Evolutionary conservation across 2,113 vertebrate genomes (phyloP).

Genomic region (Esox niger): DNA sequence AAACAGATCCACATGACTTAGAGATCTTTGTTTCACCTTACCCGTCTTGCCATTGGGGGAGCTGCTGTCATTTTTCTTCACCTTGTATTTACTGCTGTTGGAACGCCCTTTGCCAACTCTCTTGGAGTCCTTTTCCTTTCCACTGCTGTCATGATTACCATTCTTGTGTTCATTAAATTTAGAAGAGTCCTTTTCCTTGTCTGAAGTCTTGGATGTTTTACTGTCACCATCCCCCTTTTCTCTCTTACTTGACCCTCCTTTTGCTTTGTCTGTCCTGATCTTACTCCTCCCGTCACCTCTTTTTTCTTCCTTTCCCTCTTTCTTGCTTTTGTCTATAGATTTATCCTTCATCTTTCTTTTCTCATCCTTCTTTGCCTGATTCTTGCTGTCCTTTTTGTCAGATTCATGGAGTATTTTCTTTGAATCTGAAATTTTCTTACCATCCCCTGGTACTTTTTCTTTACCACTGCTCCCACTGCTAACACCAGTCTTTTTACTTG

Average conservation of each 20-base stretch:
- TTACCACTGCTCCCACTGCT: slow-evolving; percentile 39
- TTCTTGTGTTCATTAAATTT: slow-evolving; percentile 66
- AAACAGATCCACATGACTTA: slow-evolving; percentile 90
- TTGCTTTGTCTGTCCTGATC: slow-evolving; percentile 60
- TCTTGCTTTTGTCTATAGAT: slow-evolving; percentile 53
- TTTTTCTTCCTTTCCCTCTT: slow-evolving; percentile 57
- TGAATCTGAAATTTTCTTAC: not conserved
- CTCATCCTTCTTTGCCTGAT: slow-evolving; percentile 56
- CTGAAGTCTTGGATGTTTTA: slow-evolving; percentile 47
- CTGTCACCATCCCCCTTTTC: slow-evolving; percentile 47
- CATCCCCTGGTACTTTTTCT: slow-evolving; percentile 40
- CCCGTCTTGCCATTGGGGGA: slow-evolving; percentile 27
- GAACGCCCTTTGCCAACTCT: slow-evolving; percentile 23
- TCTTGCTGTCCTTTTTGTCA: slow-evolving; percentile 68
- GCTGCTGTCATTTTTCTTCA: slow-evolving; percentile 46
- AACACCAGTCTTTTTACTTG: slow-evolving; percentile 48
- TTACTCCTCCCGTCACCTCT: slow-evolving; percentile 54
- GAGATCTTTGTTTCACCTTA: slow-evolving; percentile 63
- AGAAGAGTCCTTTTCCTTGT: slow-evolving; percentile 62
- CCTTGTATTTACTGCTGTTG: slow-evolving; percentile 53
- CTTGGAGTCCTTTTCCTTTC: slow-evolving; percentile 59
- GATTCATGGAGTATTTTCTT: slow-evolving; percentile 66
- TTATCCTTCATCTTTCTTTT: slow-evolving; percentile 57
- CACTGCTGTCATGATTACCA: slow-evolving; percentile 58
- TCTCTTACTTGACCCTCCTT: slow-evolving; percentile 49